Evolutionary conservation across 35 echinoderm and acorn worm genomes (phyloP), one percentile per base, ranked within the genome.

Genomic region (Stichopus chloronotus): DNA sequence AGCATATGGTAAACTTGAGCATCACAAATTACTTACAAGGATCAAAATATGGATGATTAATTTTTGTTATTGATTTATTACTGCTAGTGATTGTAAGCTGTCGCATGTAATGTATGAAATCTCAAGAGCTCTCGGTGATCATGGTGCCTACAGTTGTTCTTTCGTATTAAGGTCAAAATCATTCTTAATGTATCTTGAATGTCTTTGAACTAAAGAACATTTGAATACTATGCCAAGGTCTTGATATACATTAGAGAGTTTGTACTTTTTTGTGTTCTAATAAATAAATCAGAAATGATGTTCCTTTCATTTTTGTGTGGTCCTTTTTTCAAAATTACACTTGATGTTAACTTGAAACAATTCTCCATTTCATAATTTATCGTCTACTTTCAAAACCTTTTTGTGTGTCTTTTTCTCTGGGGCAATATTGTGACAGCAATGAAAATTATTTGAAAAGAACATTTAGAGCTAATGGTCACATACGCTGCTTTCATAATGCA

Each of bases 41-140:
- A 76, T 76, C 12, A 24, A 76, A 76, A 76, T 76, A 76, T 20
- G 9, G 72, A 76, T 76, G 72, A 76, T 13, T 76, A 8, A 55
- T 83, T 83, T 83, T 83, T 83, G 80, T 20, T 76, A 76, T 76
- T 7, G 8, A 76, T 6, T 76, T 76, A 12, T 12, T 76, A 76
- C 72, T 76, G 13, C 17, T 76, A 76, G 72, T 76, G 72, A 76
- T 20, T 16, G 24, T 76, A 76, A 76, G 9, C 72, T 76, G 11
- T 76, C 72, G 72, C 11, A 76, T 76, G 72, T 13, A 24, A 76
- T 76, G 13, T 76, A 76, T 76, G 17, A 16, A 6, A 20, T 76
- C 7, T 16, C 24, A 76, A 76, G 13, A 13, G 72, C 72, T 0
- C 9, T 76, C 24, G 72, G 24, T 16, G 9, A 16, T 16, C 17